Evolutionary conservation across 2,113 vertebrate genomes (phyloP).

Genomic region (Melanocharis versteri): DNA sequence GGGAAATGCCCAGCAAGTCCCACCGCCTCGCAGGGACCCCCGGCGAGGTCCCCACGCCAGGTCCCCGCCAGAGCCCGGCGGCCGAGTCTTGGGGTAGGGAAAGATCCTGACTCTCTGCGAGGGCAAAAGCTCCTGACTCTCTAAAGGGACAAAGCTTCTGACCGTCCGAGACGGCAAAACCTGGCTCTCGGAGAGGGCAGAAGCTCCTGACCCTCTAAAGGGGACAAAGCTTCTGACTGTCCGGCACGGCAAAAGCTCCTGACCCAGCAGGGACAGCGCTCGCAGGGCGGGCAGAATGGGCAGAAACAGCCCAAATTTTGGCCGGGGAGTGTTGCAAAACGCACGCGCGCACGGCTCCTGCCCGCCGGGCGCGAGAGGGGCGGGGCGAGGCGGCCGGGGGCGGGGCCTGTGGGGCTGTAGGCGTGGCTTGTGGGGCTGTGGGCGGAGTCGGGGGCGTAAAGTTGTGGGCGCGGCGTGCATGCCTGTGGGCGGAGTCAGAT

Average conservation of each 20-base stretch:
- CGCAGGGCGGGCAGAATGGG: no score
- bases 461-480: no score
- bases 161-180: background rate
- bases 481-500: no score
- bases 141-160: no score
- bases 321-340: rapidly evolving
- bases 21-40: background rate
- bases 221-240: no score
- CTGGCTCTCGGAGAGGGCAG: background rate
- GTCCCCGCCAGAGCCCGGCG: background rate
- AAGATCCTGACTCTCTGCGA: background rate
- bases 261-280: no score
- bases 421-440: background rate
- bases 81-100: background rate
- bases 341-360: background rate
- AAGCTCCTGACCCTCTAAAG: background rate
- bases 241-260: no score
- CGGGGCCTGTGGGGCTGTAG: background rate
- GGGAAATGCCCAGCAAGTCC: background rate
- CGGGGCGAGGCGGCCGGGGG: background rate
- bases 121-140: background rate
- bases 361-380: background rate
- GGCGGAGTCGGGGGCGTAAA: no score
- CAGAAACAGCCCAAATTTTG: background rate
- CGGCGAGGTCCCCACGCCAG: no score